Base-by-base conservation (phyloP, 2,888 invertebrate species). In the Drosophila crucigera region DNA sequence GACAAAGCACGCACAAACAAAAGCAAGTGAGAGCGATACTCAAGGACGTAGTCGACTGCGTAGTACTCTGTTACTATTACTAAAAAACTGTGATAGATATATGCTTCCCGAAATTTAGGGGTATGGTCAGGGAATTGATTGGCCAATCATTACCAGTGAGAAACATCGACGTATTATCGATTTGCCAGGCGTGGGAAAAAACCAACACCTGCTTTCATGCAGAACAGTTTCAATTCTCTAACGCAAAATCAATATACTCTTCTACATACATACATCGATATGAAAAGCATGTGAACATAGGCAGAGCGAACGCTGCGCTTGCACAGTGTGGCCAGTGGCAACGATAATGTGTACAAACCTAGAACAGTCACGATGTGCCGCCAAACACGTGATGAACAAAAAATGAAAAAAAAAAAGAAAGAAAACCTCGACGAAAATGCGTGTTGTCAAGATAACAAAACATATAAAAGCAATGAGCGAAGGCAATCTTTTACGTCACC, bases 401-500 rank as follows among this genome's bases (percentile, higher is more conserved):
- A 52, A 37, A 64, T 28, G 4, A n/a, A 56, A n/a, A 56, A 30
- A 33, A n/a, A 16, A n/a, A 56, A 5, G 3, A 22, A 43, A 47
- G 47, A 47, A 47, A 47, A 47, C 25, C 47, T 68, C 52, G 63
- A 60, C 59, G 52, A 70, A 81, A 56, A 81, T 77, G 55, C 35
- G 61, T 62, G 35, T 53, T 67, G 67, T 63, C 56, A 63, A 70
- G 83, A 89, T 86, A 88, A 85, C 55, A 55, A n/a, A 52, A 39
- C n/a, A 16, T n/a, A 33, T 31, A 35, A 69, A 58, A 37, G 54
- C 82, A 73, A 70, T 56, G 62, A 64, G 56, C 62, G 90, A 84
- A 89, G 90, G 83, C 71, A 78, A 83, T 84, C 67, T 83, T 83
- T 84, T 78, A 89, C 83, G 83, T 83, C 90, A 89, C 56, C 50